These are phyloP conservation scores for Pammene aurita DNA, from an alignment of 2,888 invertebrate genomes.

Conservation along the genomic window DNA sequence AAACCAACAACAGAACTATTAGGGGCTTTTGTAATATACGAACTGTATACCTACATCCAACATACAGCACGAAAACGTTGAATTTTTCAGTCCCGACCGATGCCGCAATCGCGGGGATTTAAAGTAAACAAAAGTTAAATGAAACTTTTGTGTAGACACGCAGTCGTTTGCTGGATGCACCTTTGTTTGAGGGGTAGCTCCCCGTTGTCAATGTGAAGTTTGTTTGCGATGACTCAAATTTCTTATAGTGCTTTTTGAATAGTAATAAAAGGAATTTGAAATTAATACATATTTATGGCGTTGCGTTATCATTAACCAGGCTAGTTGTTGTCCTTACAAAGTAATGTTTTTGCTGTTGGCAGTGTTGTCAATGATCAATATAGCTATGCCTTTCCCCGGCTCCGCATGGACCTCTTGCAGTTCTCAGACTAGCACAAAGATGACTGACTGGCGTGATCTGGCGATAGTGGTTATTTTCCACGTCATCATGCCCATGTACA, in stretches of 20 bases:
- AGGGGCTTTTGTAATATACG: no score
- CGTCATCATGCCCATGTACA: no score
- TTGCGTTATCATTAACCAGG: background rate
- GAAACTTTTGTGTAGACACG: conserved; percentile 27
- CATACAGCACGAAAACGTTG: background rate
- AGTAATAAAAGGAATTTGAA: background rate
- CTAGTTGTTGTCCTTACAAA: background rate
- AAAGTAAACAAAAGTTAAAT: conserved; percentile 28
- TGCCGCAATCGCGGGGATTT: conserved; percentile 3
- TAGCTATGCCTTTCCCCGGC: no score
- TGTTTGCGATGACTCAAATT: conserved; percentile 12
- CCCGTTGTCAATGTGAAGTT: conserved; percentile 14
- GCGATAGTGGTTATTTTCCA: no score
- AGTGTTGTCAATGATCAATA: no score
- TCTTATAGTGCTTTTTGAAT: conserved; percentile 13
- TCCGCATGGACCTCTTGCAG: no score
- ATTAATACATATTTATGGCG: background rate
- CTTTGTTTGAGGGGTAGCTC: conserved; percentile 24
- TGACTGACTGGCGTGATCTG: no score
- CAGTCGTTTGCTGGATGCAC: conserved; percentile 19
- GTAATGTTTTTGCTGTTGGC: no score
- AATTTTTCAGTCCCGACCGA: conserved; percentile 1
- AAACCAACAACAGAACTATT: no score
- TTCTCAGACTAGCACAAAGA: no score
- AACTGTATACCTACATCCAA: background rate